phyloP scores from a whole-genome alignment of 2,113 vertebrate species.

The Equus quagga region DNA sequence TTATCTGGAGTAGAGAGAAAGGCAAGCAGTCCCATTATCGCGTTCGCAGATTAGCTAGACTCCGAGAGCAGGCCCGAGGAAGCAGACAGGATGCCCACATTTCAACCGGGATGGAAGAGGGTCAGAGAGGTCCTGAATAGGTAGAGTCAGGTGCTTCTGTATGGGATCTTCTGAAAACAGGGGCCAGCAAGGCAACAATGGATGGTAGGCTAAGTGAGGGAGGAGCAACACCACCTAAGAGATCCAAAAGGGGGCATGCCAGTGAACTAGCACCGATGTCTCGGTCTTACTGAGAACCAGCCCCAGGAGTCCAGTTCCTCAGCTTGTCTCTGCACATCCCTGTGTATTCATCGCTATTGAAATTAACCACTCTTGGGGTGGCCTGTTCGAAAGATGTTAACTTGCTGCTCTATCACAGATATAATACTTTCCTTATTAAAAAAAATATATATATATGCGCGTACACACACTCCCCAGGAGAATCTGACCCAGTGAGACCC shows the following conservation, averaged over 20 bases:
- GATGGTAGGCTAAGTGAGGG: neutral
- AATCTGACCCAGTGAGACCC: constrained; percentile 54
- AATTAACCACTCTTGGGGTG: neutral
- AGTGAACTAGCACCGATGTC: fast-evolving
- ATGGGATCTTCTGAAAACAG: neutral
- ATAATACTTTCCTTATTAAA: constrained; percentile 72
- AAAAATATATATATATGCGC: neutral
- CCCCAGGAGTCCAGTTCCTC: neutral
- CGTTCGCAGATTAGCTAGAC: constrained; percentile 68
- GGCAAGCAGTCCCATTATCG: constrained; percentile 54
- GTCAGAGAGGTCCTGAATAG: neutral
- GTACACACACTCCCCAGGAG: neutral
- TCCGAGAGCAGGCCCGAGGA: neutral
- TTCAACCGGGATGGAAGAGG: neutral
- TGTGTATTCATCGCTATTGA: neutral
- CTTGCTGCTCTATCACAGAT: constrained; percentile 64
- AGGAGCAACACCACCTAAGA: neutral
- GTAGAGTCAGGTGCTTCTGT: neutral
- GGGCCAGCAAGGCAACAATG: neutral
- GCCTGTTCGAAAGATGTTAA: neutral
- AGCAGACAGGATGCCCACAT: constrained; percentile 23
- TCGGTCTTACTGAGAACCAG: neutral
- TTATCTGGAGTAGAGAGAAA: constrained; percentile 30
- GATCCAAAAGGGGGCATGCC: neutral
- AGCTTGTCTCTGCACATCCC: neutral